Conservation (phyloP, 2,113 vertebrate species). For the Dasypus novemcinctus region DNA sequence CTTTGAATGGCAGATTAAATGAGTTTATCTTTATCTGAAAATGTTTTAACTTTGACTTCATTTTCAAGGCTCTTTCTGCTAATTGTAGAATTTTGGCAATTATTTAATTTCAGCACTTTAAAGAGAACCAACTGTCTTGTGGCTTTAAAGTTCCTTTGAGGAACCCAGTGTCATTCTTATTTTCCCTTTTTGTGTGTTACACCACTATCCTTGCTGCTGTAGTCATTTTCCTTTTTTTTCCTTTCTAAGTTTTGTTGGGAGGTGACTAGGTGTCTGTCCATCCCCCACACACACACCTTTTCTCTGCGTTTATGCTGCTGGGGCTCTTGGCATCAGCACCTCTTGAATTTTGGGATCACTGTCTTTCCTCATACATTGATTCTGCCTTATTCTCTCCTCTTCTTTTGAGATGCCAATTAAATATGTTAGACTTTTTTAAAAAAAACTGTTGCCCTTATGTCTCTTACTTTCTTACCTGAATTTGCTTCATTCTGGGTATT, state of each 20-base stretch:
- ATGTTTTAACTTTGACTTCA: neutral
- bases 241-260: neutral
- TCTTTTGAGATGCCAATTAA: neutral
- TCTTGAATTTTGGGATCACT: neutral
- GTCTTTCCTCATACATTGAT: neutral
- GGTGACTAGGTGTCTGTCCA: neutral
- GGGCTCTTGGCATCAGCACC: neutral
- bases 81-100: neutral
- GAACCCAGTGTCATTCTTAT: neutral
- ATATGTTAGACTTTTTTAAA: neutral
- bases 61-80: neutral
- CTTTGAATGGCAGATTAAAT: neutral
- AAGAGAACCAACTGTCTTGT: neutral
- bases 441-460: neutral
- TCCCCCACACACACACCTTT: accelerated
- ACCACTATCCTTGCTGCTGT: neutral
- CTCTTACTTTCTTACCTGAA: neutral
- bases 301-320: neutral
- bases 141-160: neutral
- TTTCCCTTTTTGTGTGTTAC: neutral
- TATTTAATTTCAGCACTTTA: neutral
- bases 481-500: neutral
- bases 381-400: neutral
- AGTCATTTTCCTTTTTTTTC: neutral
- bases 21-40: neutral